phyloP scores from a whole-genome alignment of 2,888 invertebrate genomes.

The Hymenopus coronatus region DNA sequence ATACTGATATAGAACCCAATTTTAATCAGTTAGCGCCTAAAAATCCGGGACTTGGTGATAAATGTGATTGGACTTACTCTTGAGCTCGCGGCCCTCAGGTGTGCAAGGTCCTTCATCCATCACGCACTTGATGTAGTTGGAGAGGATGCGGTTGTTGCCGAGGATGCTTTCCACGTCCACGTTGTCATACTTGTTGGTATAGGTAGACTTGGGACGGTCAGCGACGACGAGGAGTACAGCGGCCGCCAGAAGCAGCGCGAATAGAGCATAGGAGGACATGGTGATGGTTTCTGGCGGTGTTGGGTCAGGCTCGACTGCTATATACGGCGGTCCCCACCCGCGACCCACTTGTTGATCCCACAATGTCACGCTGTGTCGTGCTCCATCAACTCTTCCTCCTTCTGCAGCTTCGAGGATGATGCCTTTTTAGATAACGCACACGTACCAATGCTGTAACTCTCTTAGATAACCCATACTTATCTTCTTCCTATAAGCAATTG shows the following conservation, averaged over 20 bases:
- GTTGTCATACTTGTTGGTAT: constrained; percentile 54
- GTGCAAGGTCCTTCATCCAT: constrained; percentile 60
- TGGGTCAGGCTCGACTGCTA: not conserved
- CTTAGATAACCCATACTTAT: no score
- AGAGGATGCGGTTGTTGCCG: constrained; percentile 54
- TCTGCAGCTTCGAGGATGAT: not conserved
- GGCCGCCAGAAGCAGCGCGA: constrained; percentile 16
- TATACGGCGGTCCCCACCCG: not conserved
- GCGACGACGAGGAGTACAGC: constrained; percentile 40
- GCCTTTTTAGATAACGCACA: not conserved
- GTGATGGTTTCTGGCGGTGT: not conserved
- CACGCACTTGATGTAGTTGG: constrained; percentile 61
- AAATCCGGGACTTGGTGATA: no score
- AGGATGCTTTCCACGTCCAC: constrained; percentile 59
- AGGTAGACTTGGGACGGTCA: constrained; percentile 38
- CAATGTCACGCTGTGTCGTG: not conserved
- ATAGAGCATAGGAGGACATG: not conserved
- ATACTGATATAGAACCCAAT: no score
- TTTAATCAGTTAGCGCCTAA: no score
- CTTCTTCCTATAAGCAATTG: no score
- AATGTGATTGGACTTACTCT: constrained; percentile 50
- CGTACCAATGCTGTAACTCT: no score
- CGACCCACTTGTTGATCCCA: not conserved
- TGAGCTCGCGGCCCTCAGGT: constrained; percentile 58
- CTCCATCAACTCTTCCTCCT: not conserved